These are phyloP conservation scores for Brenthis hecate DNA, from an alignment of 2,888 invertebrate genomes.

Conservation along the genomic window DNA sequence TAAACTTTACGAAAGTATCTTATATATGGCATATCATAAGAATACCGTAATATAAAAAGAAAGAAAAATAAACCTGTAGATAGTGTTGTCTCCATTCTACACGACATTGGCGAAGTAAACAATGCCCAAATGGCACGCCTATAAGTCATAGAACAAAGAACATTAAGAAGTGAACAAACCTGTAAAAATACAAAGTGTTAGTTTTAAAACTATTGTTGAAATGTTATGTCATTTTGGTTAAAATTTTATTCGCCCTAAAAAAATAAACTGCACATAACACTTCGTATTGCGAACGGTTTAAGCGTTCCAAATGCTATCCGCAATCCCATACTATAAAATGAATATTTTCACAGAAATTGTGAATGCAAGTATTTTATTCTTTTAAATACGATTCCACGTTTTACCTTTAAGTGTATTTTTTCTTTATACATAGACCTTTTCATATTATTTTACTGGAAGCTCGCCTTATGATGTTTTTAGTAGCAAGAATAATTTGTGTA, in stretches of 20 bases:
- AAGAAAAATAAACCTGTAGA: too few relatives aligned
- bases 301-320: constrained; percentile 25
- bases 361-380: constrained; percentile 8
- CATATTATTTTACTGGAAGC: too few relatives aligned
- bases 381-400: background rate
- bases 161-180: background rate
- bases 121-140: too few relatives aligned
- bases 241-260: constrained; percentile 16
- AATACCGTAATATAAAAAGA: background rate
- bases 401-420: too few relatives aligned
- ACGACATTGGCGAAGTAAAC: too few relatives aligned
- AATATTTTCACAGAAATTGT: constrained; percentile 8
- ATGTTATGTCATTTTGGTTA: constrained; percentile 8
- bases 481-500: too few relatives aligned
- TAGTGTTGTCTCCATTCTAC: too few relatives aligned
- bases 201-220: constrained; percentile 11
- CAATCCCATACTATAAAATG: constrained; percentile 21
- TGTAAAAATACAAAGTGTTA: background rate
- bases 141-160: too few relatives aligned
- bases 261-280: constrained; percentile 34
- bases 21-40: background rate
- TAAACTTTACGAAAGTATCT: too few relatives aligned
- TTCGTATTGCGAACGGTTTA: constrained; percentile 37
- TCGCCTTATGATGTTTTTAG: too few relatives aligned
- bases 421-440: too few relatives aligned